Base-by-base conservation (phyloP, 2,888 invertebrate species). In the Drosophila rellima region DNA sequence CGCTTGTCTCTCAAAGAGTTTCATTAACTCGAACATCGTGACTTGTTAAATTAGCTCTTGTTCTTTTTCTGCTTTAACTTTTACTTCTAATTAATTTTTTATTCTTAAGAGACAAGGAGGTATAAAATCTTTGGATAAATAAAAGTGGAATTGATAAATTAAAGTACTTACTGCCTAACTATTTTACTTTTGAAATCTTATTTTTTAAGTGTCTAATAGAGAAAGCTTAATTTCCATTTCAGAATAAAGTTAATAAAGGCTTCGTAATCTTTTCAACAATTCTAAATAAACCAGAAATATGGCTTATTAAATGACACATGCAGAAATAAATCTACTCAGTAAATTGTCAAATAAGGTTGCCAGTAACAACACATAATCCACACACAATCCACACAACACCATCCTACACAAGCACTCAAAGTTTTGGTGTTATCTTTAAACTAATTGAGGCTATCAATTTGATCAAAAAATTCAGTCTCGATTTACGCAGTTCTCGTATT, bases 401-500 rank as follows among this genome's bases (percentile, higher is more conserved):
- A n/a, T n/a, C n/a, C n/a, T n/a, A 31, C 31, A n/a, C 31, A 45
- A 17, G 11, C 54, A 54, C 29, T 40, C 4, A n/a, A 31, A 5
- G 15, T 37, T 47, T 37, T 47, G 35, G 26, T 64, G 67, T 74
- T 74, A 76, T 67, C 69, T 79, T 47, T 29, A 35, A 76, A 74
- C 79, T 78, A 76, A 76, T 76, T 79, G 80, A 45, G 64, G 66
- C 80, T 33, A 80, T 77, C 61, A 77, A 77, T 80, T 80, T 60
- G n/a, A 70, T 80, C 76, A 63, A 63, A 56, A 64, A 64, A 64
- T 68, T 74, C 54, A 2, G 55, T 0, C 13, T 45, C 45, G 52
- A n/a, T 50, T 57, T 44, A 78, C 39, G 60, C 54, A 40, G 40
- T 57, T 29, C 52, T 57, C 80, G 68, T 78, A 70, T 69, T 78